Percentiles rank a stretch among this genome's conserved stretches.
phyloP scores from a whole-genome alignment of 2,113 vertebrate species.

The Thymallus thymallus region DNA sequence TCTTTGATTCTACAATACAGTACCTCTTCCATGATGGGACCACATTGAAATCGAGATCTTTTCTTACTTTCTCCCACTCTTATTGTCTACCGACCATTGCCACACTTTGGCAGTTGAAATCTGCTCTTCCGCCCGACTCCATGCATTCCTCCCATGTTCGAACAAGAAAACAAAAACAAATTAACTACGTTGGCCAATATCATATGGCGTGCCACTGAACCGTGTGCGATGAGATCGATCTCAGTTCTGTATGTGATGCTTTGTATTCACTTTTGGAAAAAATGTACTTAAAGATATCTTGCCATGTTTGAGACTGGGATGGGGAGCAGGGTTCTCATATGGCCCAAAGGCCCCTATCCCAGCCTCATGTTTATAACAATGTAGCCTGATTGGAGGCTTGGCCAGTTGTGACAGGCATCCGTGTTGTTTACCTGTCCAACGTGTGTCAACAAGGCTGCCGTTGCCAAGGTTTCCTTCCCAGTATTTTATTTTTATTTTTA shows the following conservation, averaged over 20 bases:
- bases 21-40: slow-evolving; percentile 38
- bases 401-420: slow-evolving; percentile 13
- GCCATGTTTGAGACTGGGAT: slow-evolving; percentile 37
- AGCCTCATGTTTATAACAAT: slow-evolving; percentile 12
- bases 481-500: slow-evolving; percentile 52
- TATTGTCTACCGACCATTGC: neutral
- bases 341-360: slow-evolving; percentile 9
- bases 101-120: neutral
- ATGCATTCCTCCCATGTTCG: slow-evolving; percentile 17
- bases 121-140: neutral
- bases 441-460: slow-evolving; percentile 29
- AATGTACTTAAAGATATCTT: slow-evolving; percentile 11
- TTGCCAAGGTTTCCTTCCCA: slow-evolving; percentile 43
- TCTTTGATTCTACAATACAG: slow-evolving; percentile 22
- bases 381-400: slow-evolving; percentile 32
- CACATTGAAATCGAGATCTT: slow-evolving; percentile 18
- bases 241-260: slow-evolving; percentile 21
- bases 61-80: neutral
- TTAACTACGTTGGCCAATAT: slow-evolving; percentile 20
- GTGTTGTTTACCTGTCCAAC: neutral
- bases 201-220: slow-evolving; percentile 5
- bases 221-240: slow-evolving; percentile 1
- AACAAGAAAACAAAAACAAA: neutral
- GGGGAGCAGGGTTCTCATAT: neutral
- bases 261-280: slow-evolving; percentile 28